Conservation (phyloP, 2,113 vertebrate species). For the Phalacrocorax brasilianus region DNA sequence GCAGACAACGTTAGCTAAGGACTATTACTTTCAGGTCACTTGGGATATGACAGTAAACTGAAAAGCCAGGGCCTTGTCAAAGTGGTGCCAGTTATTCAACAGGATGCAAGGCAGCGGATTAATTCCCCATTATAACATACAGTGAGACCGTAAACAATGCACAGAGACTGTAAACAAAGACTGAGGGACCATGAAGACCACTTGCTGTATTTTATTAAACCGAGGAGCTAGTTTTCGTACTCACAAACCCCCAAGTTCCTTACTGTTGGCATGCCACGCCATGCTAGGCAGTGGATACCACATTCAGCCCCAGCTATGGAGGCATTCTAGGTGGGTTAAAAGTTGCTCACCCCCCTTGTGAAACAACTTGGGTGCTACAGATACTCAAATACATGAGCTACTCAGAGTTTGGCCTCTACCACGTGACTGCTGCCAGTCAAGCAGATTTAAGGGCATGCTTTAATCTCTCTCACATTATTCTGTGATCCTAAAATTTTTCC, state of each 20-base stretch:
- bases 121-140: not conserved
- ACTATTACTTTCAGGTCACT: constrained; percentile 37
- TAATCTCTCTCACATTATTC: constrained; percentile 26
- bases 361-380: not conserved
- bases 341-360: not conserved
- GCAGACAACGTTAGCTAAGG: not conserved
- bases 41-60: not conserved
- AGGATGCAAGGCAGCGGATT: not conserved
- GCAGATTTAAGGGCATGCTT: constrained; percentile 19
- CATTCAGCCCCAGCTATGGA: not conserved
- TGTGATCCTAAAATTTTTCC: not conserved
- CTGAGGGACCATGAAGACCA: not conserved
- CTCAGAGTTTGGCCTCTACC: not conserved
- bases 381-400: not conserved
- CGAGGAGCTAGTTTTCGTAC: not conserved
- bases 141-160: not conserved
- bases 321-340: not conserved
- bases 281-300: not conserved
- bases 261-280: not conserved
- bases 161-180: not conserved
- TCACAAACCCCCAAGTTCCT: not conserved
- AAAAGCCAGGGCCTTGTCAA: constrained; percentile 15
- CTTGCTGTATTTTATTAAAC: not conserved
- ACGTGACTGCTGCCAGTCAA: constrained; percentile 2
- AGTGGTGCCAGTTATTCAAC: not conserved